Conservation (phyloP, 2,888 invertebrate genomes). For the Altica lythri region DNA sequence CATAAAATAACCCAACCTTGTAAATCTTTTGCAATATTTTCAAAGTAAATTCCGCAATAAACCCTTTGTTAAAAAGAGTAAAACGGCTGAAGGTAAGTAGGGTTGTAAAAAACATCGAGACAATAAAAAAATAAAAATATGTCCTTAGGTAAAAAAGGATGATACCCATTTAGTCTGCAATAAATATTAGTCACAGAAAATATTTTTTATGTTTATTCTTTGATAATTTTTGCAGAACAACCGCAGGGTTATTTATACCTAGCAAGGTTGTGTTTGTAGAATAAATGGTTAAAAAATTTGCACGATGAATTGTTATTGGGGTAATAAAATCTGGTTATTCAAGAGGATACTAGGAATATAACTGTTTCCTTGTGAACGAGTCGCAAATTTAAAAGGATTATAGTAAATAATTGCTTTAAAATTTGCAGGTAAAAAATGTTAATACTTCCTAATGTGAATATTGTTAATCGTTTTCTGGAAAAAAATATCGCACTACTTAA, state of each 20-base stretch:
- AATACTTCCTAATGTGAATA: too few relatives aligned
- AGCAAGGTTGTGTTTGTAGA: slow-evolving; percentile 25
- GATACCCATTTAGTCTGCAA: slow-evolving; percentile 28
- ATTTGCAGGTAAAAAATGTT: too few relatives aligned
- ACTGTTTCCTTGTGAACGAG: too few relatives aligned
- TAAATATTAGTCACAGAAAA: slow-evolving; percentile 36
- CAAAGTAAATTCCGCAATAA: slow-evolving; percentile 33
- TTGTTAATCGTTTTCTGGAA: too few relatives aligned
- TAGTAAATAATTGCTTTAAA: too few relatives aligned
- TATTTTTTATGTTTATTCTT: slow-evolving; percentile 32
- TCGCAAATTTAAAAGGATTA: too few relatives aligned
- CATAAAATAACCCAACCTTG: neutral
- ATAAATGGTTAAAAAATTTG: too few relatives aligned
- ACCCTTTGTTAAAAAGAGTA: slow-evolving; percentile 43
- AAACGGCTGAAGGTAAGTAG: slow-evolving; percentile 39
- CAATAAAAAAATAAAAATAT: slow-evolving; percentile 33
- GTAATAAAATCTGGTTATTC: slow-evolving; percentile 27
- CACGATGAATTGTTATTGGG: slow-evolving; percentile 27
- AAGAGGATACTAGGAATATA: too few relatives aligned
- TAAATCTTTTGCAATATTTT: slow-evolving; percentile 1
- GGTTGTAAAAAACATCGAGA: slow-evolving; percentile 43
- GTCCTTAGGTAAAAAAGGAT: slow-evolving; percentile 36
- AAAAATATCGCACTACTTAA: too few relatives aligned
- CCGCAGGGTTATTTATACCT: too few relatives aligned
- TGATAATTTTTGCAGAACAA: slow-evolving; percentile 32